phyloP scores from a whole-genome alignment of 2,888 invertebrate species.

The Cephus rjabovi region DNA sequence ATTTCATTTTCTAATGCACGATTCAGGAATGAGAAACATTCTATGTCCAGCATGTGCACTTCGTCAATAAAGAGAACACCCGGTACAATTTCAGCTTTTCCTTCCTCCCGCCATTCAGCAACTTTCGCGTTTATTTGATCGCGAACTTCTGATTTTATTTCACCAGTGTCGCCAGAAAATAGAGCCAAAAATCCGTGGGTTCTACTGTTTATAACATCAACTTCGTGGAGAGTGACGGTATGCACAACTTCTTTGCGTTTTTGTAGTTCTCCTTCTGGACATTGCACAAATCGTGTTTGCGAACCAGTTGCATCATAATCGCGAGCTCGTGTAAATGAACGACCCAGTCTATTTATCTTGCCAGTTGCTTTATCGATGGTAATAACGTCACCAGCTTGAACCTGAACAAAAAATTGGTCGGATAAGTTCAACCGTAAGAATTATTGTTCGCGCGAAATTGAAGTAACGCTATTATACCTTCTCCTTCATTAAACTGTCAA shows the following conservation, averaged over 20 bases:
- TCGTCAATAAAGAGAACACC: constrained; percentile 98
- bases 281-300: constrained; percentile 93
- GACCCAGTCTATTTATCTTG: constrained; percentile 88
- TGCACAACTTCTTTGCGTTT: constrained; percentile 98
- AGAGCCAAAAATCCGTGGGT: constrained; percentile 98
- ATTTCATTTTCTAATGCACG: constrained; percentile 97
- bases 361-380: constrained; percentile 99
- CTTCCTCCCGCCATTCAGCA: constrained; percentile 98
- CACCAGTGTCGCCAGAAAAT: constrained; percentile 99
- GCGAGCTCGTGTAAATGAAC: constrained; percentile 95
- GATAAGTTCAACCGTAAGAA: constrained; percentile 3
- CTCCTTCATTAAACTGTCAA: constrained; percentile 95
- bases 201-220: constrained; percentile 98
- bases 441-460: background rate
- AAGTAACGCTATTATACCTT: constrained; percentile 72
- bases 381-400: constrained; percentile 95
- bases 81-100: constrained; percentile 98
- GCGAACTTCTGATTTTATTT: constrained; percentile 96
- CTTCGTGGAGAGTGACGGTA: constrained; percentile 98
- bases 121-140: constrained; percentile 99
- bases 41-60: constrained; percentile 98
- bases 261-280: constrained; percentile 98
- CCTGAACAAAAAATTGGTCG: constrained; percentile 61
- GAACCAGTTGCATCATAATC: constrained; percentile 97
- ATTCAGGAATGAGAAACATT: constrained; percentile 98